Percentiles rank a stretch among this genome's conserved stretches.
phyloP scores from a whole-genome alignment of 1,140 invertebrate species.

The Cydia pomonella region DNA sequence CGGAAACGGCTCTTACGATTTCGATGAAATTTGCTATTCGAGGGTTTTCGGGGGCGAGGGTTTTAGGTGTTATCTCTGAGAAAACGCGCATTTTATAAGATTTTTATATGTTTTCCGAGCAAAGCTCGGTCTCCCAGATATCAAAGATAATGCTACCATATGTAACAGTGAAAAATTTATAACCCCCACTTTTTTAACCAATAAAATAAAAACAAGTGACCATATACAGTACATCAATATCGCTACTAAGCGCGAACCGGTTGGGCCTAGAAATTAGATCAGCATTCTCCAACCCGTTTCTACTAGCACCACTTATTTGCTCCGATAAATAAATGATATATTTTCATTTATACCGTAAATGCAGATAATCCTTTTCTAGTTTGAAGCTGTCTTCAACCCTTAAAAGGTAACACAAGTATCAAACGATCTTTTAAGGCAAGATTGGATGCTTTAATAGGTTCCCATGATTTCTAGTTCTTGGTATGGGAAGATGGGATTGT shows the following conservation, averaged over 20 bases:
- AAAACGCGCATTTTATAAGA: too few species aligned
- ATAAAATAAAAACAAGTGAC: not conserved
- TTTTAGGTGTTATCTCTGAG: too few species aligned
- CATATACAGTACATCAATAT: not conserved
- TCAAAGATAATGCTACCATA: too few species aligned
- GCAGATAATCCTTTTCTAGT: not conserved
- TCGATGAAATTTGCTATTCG: too few species aligned
- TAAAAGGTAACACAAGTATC: not conserved
- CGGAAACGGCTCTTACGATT: too few species aligned
- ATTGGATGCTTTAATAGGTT: slow-evolving; percentile 1
- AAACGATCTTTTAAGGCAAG: not conserved
- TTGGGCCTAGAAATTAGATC: slow-evolving; percentile 13
- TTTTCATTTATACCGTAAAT: not conserved
- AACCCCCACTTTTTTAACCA: too few species aligned
- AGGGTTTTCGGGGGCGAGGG: too few species aligned
- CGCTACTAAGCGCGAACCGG: not conserved
- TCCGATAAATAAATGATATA: not conserved
- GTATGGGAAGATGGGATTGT: not conserved
- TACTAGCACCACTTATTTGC: not conserved
- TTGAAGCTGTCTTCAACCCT: not conserved
- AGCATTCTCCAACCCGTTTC: slow-evolving; percentile 12
- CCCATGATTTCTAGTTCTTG: slow-evolving; percentile 13
- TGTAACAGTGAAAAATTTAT: too few species aligned
- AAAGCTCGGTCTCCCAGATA: too few species aligned
- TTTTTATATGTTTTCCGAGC: too few species aligned